A percentile compares a stretch with the other conserved stretches of the same genome.
Conservation (phyloP, 37 sponge, comb jelly and placozoan species). For the Bolinopsis microptera region DNA sequence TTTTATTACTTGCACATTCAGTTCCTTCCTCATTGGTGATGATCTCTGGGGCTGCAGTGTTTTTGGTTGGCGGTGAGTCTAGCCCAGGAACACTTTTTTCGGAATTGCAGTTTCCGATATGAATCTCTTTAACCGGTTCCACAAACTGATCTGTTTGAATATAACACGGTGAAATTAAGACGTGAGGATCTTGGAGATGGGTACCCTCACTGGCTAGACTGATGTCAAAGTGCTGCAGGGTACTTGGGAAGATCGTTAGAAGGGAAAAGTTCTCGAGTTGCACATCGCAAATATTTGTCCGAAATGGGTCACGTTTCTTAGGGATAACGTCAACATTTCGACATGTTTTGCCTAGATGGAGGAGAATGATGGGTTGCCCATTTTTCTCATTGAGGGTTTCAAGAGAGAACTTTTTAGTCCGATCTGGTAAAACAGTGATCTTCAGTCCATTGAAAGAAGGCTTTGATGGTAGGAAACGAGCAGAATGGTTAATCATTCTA, state of each 20-base stretch:
- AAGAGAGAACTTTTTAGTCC: not conserved
- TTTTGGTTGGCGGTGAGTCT: too few species aligned
- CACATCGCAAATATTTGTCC: not conserved
- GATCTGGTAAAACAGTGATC: not conserved
- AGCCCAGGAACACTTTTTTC: too few species aligned
- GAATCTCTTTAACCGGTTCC: too few species aligned
- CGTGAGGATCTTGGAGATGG: not conserved
- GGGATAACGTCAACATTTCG: not conserved
- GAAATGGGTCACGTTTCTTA: not conserved
- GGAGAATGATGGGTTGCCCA: not conserved
- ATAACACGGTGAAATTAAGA: not conserved
- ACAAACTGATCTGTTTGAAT: too few species aligned
- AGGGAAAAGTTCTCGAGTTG: not conserved
- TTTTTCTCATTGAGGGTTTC: not conserved
- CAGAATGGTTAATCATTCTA: not conserved
- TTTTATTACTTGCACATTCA: too few species aligned
- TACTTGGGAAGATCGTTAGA: not conserved
- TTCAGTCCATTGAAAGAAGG: not conserved
- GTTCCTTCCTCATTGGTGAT: too few species aligned
- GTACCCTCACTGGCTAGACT: not conserved
- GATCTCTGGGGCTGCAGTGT: too few species aligned
- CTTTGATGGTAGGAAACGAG: not conserved
- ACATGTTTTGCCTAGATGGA: not conserved
- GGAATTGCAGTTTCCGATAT: too few species aligned
- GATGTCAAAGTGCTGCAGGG: not conserved